Percentiles rank a stretch among this genome's conserved stretches.
phyloP scores from a whole-genome alignment of 23 tunicate genomes.

The Styela plicata region DNA sequence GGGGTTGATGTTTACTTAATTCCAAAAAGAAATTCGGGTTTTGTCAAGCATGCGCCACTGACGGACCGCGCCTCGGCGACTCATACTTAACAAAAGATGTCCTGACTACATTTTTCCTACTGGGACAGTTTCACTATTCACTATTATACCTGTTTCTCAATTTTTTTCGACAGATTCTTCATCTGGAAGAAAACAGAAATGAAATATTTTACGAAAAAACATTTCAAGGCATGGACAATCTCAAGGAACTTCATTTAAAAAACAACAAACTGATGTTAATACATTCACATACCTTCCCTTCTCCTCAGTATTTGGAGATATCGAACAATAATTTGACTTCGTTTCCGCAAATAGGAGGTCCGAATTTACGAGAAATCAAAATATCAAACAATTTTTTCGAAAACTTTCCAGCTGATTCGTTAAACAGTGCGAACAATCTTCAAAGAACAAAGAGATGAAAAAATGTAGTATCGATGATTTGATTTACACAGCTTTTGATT shows the following conservation, averaged over 20 bases:
- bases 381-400: conserved; percentile 16
- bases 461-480: not conserved
- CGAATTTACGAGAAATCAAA: conserved; percentile 1
- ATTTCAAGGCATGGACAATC: not conserved
- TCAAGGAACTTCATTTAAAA: conserved; percentile 7
- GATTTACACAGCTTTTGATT: conserved; percentile 14
- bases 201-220: conserved; percentile 30
- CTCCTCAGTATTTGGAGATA: not conserved
- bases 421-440: conserved; percentile 8
- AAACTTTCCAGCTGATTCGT: conserved; percentile 4
- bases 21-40: no score
- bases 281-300: conserved; percentile 16
- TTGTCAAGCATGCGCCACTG: no score
- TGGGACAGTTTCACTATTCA: no score
- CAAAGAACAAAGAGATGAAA: conserved; percentile 2
- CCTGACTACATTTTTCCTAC: no score
- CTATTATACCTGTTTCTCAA: no score
- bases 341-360: conserved; percentile 23
- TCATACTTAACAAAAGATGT: no score
- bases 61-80: no score
- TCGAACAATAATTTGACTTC: conserved; percentile 27
- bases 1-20: no score
- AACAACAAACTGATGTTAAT: conserved; percentile 20
- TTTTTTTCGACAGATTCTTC: conserved; percentile 30
- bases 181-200: conserved; percentile 20